These are phyloP conservation scores for Lota lota DNA, from an alignment of 2,113 vertebrate genomes.

Conservation along the genomic window DNA sequence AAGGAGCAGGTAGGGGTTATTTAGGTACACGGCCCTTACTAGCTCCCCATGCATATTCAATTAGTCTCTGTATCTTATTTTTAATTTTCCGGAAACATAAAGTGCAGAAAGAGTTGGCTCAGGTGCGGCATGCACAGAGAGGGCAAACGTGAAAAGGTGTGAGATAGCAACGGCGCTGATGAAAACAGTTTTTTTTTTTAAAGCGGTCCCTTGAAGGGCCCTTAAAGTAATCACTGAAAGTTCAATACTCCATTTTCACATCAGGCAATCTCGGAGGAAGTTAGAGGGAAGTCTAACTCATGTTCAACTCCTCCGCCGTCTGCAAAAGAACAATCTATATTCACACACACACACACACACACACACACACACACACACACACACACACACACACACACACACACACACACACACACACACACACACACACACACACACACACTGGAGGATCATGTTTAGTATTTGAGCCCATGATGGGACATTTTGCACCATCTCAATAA, in stretches of 20 bases:
- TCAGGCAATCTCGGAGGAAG: constrained; percentile 64
- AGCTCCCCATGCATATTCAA: too few relatives aligned
- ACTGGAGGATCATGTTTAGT: constrained; percentile 63
- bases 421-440: too few relatives aligned
- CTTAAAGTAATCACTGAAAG: constrained; percentile 56
- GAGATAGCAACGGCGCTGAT: too few relatives aligned
- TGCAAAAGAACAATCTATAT: constrained; percentile 59
- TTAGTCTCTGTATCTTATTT: too few relatives aligned
- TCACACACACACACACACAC: constrained; percentile 35
- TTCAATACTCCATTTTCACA: constrained; percentile 70
- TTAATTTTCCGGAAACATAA: too few relatives aligned
- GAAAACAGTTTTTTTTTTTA: too few relatives aligned
- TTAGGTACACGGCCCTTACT: too few relatives aligned
- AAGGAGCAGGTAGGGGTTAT: constrained; percentile 2
- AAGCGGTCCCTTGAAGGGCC: too few relatives aligned
- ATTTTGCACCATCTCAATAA: constrained; percentile 53
- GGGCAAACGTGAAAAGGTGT: too few relatives aligned
- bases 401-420: background rate
- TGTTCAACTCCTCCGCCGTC: constrained; percentile 48
- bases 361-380: constrained; percentile 4
- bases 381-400: background rate
- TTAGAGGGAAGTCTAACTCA: constrained; percentile 61
- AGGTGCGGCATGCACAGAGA: too few relatives aligned
- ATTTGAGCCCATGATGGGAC: constrained; percentile 36
- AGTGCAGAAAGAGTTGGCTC: too few relatives aligned